Evolutionary conservation across 1,140 invertebrate genomes (phyloP).

Genomic region (Andricus grossulariae): DNA sequence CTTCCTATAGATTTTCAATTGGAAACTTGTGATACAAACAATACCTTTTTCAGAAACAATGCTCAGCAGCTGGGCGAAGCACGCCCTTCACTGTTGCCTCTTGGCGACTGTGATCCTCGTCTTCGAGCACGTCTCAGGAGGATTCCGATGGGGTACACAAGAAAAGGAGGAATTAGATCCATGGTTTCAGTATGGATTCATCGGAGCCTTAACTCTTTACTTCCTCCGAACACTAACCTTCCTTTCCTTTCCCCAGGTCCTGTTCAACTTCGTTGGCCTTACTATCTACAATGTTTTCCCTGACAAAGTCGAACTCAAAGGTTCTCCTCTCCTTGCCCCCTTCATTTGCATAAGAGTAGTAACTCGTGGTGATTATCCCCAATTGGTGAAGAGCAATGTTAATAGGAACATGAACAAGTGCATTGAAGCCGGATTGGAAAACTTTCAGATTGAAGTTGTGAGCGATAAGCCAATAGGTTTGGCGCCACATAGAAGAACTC

Average conservation of each 20-base stretch:
- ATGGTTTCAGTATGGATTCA: slow-evolving; percentile 86
- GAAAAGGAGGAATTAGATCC: slow-evolving; percentile 83
- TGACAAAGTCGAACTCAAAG: slow-evolving; percentile 92
- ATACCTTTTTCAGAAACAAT: slow-evolving; percentile 62
- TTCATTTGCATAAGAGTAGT: slow-evolving; percentile 97
- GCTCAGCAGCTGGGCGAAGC: slow-evolving; percentile 82
- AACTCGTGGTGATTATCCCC: slow-evolving; percentile 95
- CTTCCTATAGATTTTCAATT: neutral
- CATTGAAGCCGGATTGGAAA: slow-evolving; percentile 92
- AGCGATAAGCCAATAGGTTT: slow-evolving; percentile 92
- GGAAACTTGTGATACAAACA: neutral
- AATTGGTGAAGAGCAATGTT: slow-evolving; percentile 93
- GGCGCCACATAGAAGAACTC: slow-evolving; percentile 82
- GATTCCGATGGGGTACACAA: slow-evolving; percentile 81
- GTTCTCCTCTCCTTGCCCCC: slow-evolving; percentile 92
- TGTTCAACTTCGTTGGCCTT: slow-evolving; percentile 94
- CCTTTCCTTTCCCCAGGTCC: slow-evolving; percentile 90
- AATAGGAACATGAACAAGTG: slow-evolving; percentile 93
- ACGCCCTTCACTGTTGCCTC: slow-evolving; percentile 86
- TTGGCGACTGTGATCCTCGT: slow-evolving; percentile 84
- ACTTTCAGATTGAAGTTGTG: slow-evolving; percentile 98
- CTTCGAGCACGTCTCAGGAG: slow-evolving; percentile 89
- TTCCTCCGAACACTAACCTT: slow-evolving; percentile 88
- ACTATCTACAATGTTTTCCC: slow-evolving; percentile 96
- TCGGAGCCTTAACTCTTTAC: slow-evolving; percentile 85